Percentiles rank a stretch among this genome's conserved stretches.
Conservation (phyloP, 2,888 invertebrate species). For the Hemithea aestivaria region DNA sequence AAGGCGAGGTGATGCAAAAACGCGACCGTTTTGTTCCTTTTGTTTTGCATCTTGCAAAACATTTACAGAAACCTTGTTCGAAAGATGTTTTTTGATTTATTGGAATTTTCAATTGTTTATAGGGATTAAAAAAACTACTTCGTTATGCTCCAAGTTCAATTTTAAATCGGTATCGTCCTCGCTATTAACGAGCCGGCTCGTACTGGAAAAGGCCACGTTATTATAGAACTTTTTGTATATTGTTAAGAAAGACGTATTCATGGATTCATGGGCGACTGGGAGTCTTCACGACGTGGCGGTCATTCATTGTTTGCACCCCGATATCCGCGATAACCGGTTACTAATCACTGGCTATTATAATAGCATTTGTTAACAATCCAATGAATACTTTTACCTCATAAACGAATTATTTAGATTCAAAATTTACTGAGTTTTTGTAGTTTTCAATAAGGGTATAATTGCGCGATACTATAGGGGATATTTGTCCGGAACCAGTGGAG, state of each 20-base stretch:
- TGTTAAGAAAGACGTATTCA: slow-evolving; percentile 55
- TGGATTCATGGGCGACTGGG: slow-evolving; percentile 44
- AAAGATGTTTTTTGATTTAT: slow-evolving; percentile 72
- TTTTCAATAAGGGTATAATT: slow-evolving; percentile 11
- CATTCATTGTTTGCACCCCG: slow-evolving; percentile 38
- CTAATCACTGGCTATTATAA: slow-evolving; percentile 45
- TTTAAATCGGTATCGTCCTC: slow-evolving; percentile 52
- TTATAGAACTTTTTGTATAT: slow-evolving; percentile 53
- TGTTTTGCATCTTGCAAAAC: slow-evolving; percentile 61
- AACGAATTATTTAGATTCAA: slow-evolving; percentile 21
- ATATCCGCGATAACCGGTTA: slow-evolving; percentile 46
- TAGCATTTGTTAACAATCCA: slow-evolving; percentile 39
- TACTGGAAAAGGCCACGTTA: slow-evolving; percentile 57
- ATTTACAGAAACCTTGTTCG: slow-evolving; percentile 59
- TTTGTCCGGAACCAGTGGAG: slow-evolving; percentile 50
- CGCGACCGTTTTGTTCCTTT: slow-evolving; percentile 60
- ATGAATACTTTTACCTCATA: slow-evolving; percentile 38
- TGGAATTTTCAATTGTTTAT: slow-evolving; percentile 53
- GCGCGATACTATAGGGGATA: slow-evolving; percentile 42
- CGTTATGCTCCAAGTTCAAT: slow-evolving; percentile 52
- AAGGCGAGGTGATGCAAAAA: slow-evolving; percentile 68
- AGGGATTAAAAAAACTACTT: slow-evolving; percentile 48
- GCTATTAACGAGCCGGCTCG: slow-evolving; percentile 49
- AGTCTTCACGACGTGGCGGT: slow-evolving; percentile 48
- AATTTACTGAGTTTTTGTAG: slow-evolving; percentile 26